Evolutionary conservation across 2,113 vertebrate species (phyloP).

Genomic region (Pelusios castaneus): DNA sequence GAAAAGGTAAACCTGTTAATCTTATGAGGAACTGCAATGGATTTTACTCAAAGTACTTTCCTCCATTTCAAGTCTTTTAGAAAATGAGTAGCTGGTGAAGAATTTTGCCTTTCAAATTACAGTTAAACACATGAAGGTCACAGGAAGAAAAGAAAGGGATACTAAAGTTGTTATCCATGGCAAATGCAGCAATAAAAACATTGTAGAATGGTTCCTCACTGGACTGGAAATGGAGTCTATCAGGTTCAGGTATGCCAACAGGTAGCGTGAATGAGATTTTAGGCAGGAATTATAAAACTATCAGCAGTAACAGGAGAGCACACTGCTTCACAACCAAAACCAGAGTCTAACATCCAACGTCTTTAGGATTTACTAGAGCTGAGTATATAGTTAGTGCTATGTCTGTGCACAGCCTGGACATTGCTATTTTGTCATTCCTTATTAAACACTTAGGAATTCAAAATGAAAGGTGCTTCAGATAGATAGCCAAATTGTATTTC

Average conservation of each 20-base stretch:
- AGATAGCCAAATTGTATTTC: not conserved
- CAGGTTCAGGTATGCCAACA: not conserved
- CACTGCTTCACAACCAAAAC: not conserved
- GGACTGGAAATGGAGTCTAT: not conserved
- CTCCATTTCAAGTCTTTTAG: not conserved
- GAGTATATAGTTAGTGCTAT: not conserved
- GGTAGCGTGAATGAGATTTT: not conserved
- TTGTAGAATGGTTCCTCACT: not conserved
- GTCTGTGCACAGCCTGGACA: not conserved
- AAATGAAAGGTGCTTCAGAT: not conserved
- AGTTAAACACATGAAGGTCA: not conserved
- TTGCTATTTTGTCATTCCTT: not conserved
- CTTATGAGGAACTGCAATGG: fast-evolving
- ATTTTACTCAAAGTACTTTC: not conserved
- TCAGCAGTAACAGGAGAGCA: not conserved
- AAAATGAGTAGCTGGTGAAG: not conserved
- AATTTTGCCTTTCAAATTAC: not conserved
- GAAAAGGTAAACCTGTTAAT: constrained; percentile 12
- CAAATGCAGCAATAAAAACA: not conserved
- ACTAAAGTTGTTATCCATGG: not conserved
- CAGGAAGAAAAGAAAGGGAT: not conserved
- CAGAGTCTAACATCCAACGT: not conserved
- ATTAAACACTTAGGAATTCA: not conserved
- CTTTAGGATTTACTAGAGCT: not conserved
- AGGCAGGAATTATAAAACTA: not conserved